phyloP scores from a whole-genome alignment of 1,140 invertebrate genomes.

The Lanistes nyassanus region DNA sequence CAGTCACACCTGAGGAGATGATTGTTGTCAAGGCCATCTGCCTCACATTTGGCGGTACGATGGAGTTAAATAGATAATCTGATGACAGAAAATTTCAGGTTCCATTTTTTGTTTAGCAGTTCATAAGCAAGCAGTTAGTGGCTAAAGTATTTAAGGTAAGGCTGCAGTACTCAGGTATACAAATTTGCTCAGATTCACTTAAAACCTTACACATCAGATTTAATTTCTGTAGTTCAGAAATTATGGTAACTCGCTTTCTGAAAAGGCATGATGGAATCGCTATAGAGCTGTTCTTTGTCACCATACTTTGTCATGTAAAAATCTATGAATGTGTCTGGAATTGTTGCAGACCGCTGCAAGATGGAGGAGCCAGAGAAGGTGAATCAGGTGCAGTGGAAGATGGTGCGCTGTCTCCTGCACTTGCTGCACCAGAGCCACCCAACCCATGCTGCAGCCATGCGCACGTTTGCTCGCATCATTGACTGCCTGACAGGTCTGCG shows the following conservation, averaged over 20 bases:
- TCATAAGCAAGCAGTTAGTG: too few species aligned
- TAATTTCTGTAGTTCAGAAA: too few species aligned
- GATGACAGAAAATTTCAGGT: too few species aligned
- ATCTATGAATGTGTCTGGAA: neutral
- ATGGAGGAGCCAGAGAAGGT: conserved; percentile 38
- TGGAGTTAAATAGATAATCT: neutral
- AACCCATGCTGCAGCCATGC: conserved; percentile 13
- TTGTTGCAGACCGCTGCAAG: conserved; percentile 43
- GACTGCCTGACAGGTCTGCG: conserved; percentile 33
- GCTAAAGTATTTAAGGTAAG: too few species aligned
- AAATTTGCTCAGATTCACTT: too few species aligned
- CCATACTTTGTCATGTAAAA: too few species aligned
- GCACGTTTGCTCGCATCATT: conserved; percentile 29
- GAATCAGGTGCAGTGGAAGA: conserved; percentile 41
- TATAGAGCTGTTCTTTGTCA: too few species aligned
- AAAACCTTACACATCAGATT: too few species aligned
- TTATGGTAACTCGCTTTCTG: too few species aligned
- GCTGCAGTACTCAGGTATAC: too few species aligned
- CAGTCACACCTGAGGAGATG: conserved; percentile 33
- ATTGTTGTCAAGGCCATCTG: conserved; percentile 41
- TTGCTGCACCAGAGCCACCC: conserved; percentile 29
- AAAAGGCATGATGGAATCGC: too few species aligned
- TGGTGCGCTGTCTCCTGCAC: conserved; percentile 43
- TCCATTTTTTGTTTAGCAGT: too few species aligned
- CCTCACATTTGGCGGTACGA: conserved; percentile 35